Conservation (phyloP, 2,113 vertebrate genomes). For the Oreochromis aureus region DNA sequence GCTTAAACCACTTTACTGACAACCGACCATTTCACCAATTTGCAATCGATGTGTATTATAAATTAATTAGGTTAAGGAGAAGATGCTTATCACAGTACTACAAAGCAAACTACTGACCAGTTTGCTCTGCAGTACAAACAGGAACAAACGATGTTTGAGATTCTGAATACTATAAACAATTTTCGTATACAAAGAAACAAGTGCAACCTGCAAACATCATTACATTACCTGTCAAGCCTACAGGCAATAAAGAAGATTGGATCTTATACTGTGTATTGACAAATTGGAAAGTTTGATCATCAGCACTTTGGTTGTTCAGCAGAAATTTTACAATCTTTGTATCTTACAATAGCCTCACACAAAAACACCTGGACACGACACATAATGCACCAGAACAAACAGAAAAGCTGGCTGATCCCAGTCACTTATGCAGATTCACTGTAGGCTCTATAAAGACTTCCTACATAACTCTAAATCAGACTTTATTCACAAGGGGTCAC, state of each 20-base stretch:
- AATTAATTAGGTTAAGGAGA: background rate
- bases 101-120: background rate
- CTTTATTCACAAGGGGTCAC: background rate
- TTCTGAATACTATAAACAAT: background rate
- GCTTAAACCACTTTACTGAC: background rate
- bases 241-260: background rate
- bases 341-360: background rate
- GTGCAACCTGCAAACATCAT: background rate
- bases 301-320: background rate
- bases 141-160: background rate
- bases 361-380: background rate
- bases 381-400: background rate
- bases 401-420: rapidly evolving
- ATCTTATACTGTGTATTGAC: rapidly evolving
- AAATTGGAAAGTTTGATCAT: background rate
- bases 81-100: background rate
- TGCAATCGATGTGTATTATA: background rate
- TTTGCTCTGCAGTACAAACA: background rate
- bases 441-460: background rate
- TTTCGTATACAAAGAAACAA: background rate
- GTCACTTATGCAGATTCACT: background rate
- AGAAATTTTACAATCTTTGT: background rate
- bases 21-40: background rate
- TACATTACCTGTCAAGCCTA: background rate
- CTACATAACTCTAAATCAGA: background rate